Evolutionary conservation across 92 coral and sea anemone species (phyloP).

Genomic region (Siderastrea radians): DNA sequence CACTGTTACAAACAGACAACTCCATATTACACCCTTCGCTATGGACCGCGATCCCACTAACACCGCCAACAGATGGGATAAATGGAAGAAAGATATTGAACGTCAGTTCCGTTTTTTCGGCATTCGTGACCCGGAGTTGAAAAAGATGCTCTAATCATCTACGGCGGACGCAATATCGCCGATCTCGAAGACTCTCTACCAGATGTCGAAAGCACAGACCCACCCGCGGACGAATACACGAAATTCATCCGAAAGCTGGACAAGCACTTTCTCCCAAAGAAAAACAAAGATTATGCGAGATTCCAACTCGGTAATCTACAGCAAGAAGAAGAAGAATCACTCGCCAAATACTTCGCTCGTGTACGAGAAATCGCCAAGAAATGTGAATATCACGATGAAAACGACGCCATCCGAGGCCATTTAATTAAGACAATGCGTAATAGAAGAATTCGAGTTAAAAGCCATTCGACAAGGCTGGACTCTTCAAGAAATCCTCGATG

Average conservation of each 20-base stretch:
- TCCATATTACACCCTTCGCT: too few relatives aligned
- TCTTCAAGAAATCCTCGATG: slow-evolving; percentile 26
- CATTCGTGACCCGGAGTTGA: slow-evolving; percentile 36
- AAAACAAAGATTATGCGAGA: slow-evolving; percentile 56
- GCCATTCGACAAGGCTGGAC: slow-evolving; percentile 45
- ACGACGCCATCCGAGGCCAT: slow-evolving; percentile 69
- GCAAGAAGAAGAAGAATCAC: slow-evolving; percentile 15
- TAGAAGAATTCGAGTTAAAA: slow-evolving; percentile 45
- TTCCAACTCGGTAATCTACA: slow-evolving; percentile 48
- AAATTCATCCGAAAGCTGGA: slow-evolving; percentile 45
- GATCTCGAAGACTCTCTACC: slow-evolving; percentile 56
- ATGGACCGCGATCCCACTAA: too few relatives aligned
- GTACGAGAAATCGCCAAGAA: slow-evolving; percentile 54
- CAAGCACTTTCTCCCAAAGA: slow-evolving; percentile 58
- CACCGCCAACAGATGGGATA: neutral
- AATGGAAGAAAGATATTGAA: slow-evolving; percentile 51
- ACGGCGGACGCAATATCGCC: slow-evolving; percentile 56
- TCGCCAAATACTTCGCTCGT: slow-evolving; percentile 34
- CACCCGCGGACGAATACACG: slow-evolving; percentile 23
- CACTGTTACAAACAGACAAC: too few relatives aligned
- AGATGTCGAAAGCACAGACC: slow-evolving; percentile 27
- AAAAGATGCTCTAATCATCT: slow-evolving; percentile 53
- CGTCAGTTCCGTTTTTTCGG: slow-evolving; percentile 53
- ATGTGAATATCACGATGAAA: slow-evolving; percentile 53
- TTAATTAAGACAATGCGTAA: slow-evolving; percentile 59